These are phyloP conservation scores for Hemichromis elongatus DNA, from an alignment of 2,113 vertebrate species.

Conservation along the genomic window DNA sequence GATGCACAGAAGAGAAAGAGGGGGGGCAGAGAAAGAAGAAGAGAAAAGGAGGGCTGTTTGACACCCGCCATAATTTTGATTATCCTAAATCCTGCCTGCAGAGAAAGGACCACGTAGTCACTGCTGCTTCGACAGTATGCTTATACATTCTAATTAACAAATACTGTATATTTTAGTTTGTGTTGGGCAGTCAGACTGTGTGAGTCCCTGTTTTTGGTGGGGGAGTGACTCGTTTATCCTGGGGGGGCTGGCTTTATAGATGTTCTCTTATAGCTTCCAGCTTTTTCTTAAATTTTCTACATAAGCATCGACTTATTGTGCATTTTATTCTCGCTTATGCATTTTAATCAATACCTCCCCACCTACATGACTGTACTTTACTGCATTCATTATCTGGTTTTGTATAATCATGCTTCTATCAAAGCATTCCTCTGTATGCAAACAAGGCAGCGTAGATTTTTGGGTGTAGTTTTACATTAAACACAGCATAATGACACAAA, in stretches of 20 bases:
- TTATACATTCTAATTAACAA: neutral
- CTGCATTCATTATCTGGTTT: neutral
- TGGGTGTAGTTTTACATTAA: neutral
- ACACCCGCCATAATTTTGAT: slow-evolving; percentile 16
- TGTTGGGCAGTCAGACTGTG: neutral
- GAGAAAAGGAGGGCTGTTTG: neutral
- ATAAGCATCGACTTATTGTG: neutral
- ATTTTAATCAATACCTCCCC: neutral
- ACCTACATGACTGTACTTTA: neutral
- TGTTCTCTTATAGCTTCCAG: neutral
- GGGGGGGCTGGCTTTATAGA: neutral
- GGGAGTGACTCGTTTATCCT: neutral
- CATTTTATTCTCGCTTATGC: neutral
- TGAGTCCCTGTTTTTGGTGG: neutral
- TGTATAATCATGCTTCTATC: neutral
- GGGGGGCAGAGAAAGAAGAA: neutral
- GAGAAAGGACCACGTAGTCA: neutral
- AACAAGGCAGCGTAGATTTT: neutral
- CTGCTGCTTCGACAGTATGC: neutral
- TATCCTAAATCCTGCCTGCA: neutral
- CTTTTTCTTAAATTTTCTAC: neutral
- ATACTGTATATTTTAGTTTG: neutral
- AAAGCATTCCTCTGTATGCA: neutral
- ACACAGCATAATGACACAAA: neutral
- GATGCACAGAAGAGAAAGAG: slow-evolving; percentile 15